Evolutionary conservation across 2,113 vertebrate species (phyloP), one percentile per base, ranked within the genome.

Genomic region (Xiphophorus hellerii): DNA sequence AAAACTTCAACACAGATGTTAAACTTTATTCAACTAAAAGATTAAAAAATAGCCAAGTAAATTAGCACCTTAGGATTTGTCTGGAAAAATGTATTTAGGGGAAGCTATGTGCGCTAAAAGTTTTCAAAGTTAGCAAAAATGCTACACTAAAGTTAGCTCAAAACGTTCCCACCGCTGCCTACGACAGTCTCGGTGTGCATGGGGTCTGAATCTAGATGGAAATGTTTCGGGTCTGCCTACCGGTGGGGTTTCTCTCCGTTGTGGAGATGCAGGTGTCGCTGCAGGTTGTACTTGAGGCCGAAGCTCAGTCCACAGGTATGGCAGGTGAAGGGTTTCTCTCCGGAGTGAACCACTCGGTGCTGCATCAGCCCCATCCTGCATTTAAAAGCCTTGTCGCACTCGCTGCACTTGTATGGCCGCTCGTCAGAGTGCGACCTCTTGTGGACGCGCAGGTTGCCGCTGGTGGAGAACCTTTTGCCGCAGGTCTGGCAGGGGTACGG

Each of bases 231-330:
- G 4, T 42, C 14, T 25, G 6, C 2, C 0, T 65, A 90, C 90
- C 88, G 90, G 85, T 85, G 91, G 0, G 90, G 87, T 14, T 92
- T 93, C 76, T 92, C 92, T 8, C 92, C 92, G 5, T 67, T 93
- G 87, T 93, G 92, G 4, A 91, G 87, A 0, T 86, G 54, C 70
- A 85, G 29, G 76, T 93, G 92, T 74, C 92, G 89, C 66, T 92
- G 92, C 76, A 89, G 88, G 85, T 93, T 93, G 88, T 91, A 93
- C 80, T 93, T 93, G 64, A 93, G 88, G 1, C 92, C 89, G 12
- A 93, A 93, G 62, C 85, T 73, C 1, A 89, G 69, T 0, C 85
- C 85, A 1, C 92, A 93, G 69, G 84, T 87, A 25, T 80, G 78
- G 31, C 92, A 93, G 8, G 61, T 81, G 27, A 86, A 93, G 44